Conservation (phyloP, 2,113 vertebrate genomes). For the Cynocephalus volans region DNA sequence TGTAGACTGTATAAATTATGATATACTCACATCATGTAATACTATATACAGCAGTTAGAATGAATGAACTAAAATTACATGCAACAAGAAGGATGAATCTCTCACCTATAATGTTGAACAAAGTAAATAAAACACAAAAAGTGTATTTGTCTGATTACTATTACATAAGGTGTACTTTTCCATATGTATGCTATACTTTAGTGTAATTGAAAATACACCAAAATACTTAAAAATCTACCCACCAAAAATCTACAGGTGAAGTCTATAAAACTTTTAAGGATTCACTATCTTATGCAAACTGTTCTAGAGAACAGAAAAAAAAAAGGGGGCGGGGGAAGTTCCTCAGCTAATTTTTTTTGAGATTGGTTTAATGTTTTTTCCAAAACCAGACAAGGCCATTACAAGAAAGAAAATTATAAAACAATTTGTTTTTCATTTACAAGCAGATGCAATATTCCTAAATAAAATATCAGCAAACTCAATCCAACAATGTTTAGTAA, state of each 20-base stretch:
- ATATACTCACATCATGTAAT: neutral
- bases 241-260: constrained; percentile 16
- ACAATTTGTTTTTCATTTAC: neutral
- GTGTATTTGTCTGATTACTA: neutral
- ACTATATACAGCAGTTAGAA: neutral
- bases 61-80: neutral
- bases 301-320: neutral
- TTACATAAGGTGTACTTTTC: neutral
- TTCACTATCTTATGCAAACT: neutral
- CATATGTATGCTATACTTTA: neutral
- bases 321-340: neutral
- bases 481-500: neutral
- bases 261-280: neutral
- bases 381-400: neutral
- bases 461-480: constrained; percentile 8
- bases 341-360: neutral
- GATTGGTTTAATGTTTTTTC: neutral
- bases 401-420: neutral
- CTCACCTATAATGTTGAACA: neutral
- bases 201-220: neutral
- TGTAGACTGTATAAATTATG: neutral
- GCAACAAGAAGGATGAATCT: neutral
- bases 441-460: neutral
- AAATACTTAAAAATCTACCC: neutral
- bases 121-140: neutral